Evolutionary conservation across 2,888 invertebrate genomes (phyloP).

Genomic region (Tetranychus truncatus): DNA sequence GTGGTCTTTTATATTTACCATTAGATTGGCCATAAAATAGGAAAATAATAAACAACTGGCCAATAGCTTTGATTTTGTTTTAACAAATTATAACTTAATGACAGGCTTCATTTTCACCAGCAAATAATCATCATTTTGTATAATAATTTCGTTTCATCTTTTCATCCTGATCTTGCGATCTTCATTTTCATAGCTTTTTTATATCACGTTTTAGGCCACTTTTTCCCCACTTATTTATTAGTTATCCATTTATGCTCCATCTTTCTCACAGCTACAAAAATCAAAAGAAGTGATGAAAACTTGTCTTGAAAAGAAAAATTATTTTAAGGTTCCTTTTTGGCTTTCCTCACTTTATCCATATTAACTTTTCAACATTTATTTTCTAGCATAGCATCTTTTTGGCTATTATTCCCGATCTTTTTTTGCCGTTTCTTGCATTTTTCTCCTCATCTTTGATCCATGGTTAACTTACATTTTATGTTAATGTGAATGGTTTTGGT

Average conservation of each 20-base stretch:
- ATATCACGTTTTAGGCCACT: neutral
- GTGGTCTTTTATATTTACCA: too few species aligned
- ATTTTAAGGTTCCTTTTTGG: neutral
- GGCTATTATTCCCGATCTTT: neutral
- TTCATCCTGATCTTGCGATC: neutral
- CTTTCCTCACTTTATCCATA: neutral
- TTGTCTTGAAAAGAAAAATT: neutral
- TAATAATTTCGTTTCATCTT: neutral
- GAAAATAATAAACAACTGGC: too few species aligned
- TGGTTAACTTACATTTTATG: neutral
- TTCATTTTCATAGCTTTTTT: neutral
- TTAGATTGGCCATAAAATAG: too few species aligned
- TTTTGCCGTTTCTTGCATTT: neutral
- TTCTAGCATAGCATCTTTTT: neutral
- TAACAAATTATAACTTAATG: too few species aligned
- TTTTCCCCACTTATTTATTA: conserved; percentile 7
- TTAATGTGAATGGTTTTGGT: neutral
- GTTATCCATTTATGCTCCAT: neutral
- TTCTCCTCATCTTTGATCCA: neutral
- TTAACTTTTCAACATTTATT: neutral
- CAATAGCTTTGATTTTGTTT: too few species aligned
- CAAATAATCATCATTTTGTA: neutral
- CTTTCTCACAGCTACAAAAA: neutral
- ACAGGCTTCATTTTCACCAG: too few species aligned
- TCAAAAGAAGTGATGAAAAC: neutral